phyloP scores from a whole-genome alignment of 2,888 invertebrate genomes.

The Drosophila vallismaia region DNA sequence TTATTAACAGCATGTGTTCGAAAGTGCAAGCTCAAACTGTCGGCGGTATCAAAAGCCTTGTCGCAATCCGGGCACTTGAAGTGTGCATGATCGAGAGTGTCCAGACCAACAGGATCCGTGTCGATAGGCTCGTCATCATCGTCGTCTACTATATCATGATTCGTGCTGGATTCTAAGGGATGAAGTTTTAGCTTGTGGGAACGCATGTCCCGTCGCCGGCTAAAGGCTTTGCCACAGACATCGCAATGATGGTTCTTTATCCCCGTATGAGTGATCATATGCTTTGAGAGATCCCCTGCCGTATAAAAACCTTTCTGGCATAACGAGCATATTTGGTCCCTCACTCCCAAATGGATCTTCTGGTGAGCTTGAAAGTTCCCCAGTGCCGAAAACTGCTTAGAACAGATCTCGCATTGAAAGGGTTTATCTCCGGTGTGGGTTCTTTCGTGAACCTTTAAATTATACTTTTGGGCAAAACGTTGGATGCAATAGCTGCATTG shows the following conservation, averaged over 20 bases:
- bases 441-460: conserved; percentile 86
- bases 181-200: conserved; percentile 83
- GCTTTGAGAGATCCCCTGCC: conserved; percentile 86
- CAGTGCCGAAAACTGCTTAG: conserved; percentile 86
- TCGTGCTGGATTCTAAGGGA: conserved; percentile 64
- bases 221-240: conserved; percentile 85
- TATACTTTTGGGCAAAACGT: conserved; percentile 87
- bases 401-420: conserved; percentile 87
- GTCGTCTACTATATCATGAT: conserved; percentile 72
- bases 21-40: conserved; percentile 82
- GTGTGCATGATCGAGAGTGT: conserved; percentile 62
- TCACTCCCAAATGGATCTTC: conserved; percentile 87
- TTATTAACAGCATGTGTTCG: conserved; percentile 80
- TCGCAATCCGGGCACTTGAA: conserved; percentile 84
- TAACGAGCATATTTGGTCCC: conserved; percentile 86
- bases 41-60: conserved; percentile 82
- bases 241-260: conserved; percentile 86
- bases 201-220: conserved; percentile 86
- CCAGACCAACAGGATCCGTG: conserved; percentile 66
- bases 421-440: conserved; percentile 86
- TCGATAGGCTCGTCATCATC: conserved; percentile 71
- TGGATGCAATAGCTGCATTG: conserved; percentile 86
- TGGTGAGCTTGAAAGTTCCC: conserved; percentile 87
- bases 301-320: conserved; percentile 87
- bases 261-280: conserved; percentile 86